These are phyloP conservation scores for Lamellibrachia luymesi DNA, from an alignment of 1,140 invertebrate genomes.

Conservation along the genomic window DNA sequence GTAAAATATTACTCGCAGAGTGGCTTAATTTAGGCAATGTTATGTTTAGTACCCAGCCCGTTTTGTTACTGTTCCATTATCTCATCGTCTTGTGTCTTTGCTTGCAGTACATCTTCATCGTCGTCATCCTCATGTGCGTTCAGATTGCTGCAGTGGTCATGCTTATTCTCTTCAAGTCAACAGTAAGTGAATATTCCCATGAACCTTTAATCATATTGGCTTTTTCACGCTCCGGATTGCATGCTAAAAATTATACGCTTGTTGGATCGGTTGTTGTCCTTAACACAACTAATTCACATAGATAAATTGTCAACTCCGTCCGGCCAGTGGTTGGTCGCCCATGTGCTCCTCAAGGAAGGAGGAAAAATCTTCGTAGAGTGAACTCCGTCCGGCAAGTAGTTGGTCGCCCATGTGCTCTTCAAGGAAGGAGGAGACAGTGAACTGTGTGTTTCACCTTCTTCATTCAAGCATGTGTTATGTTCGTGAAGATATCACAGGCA, in stretches of 20 bases:
- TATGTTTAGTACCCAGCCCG: not conserved
- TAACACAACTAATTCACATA: not conserved
- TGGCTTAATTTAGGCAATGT: not conserved
- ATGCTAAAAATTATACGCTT: not conserved
- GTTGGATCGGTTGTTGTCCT: not conserved
- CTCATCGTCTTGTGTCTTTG: not conserved
- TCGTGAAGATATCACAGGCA: not conserved
- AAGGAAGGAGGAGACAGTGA: too few relatives aligned
- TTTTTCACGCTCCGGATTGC: not conserved
- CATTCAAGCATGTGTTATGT: not conserved
- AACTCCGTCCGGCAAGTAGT: not conserved
- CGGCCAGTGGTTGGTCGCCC: not conserved
- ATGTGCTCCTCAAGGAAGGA: too few relatives aligned
- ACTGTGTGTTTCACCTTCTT: not conserved
- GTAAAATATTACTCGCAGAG: not conserved
- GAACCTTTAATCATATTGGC: not conserved
- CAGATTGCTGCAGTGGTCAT: not conserved
- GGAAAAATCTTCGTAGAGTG: too few relatives aligned
- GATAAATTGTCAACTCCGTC: not conserved
- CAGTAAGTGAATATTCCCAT: not conserved
- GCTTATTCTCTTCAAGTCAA: not conserved
- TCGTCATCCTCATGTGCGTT: not conserved
- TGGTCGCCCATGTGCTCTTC: not conserved
- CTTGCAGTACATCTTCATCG: not conserved
- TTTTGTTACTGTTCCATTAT: not conserved